These are phyloP conservation scores for Mesembrinibis cayennensis DNA, from an alignment of 2,113 vertebrate genomes.

Conservation along the genomic window DNA sequence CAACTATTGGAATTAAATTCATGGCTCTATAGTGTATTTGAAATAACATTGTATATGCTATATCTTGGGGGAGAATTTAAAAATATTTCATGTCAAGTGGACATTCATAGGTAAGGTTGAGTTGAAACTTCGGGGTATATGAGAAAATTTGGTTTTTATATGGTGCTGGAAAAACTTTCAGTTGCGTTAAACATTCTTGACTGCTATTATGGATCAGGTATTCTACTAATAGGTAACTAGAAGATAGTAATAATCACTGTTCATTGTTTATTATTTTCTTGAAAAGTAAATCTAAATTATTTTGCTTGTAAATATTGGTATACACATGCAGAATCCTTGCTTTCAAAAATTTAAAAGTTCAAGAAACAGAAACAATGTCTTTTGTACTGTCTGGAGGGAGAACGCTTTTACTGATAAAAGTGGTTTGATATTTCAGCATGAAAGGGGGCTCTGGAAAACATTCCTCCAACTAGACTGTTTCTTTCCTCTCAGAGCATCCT, in stretches of 20 bases:
- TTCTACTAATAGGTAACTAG: not conserved
- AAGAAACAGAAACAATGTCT: not conserved
- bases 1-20: not conserved
- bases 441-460: not conserved
- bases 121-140: not conserved
- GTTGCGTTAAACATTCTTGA: not conserved
- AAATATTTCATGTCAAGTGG: not conserved
- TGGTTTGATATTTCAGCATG: not conserved
- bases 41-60: not conserved
- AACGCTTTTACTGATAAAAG: not conserved
- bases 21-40: not conserved
- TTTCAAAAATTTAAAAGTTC: not conserved
- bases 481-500: not conserved
- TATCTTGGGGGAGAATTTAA: not conserved
- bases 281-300: not conserved
- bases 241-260: not conserved
- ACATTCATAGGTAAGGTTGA: not conserved
- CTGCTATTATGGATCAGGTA: not conserved
- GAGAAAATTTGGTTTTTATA: not conserved
- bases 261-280: not conserved
- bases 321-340: not conserved
- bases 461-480: not conserved
- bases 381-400: not conserved
- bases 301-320: not conserved
- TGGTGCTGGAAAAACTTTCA: not conserved